phyloP scores from a whole-genome alignment of 2,888 invertebrate genomes.

The Cheilosia urbana region DNA sequence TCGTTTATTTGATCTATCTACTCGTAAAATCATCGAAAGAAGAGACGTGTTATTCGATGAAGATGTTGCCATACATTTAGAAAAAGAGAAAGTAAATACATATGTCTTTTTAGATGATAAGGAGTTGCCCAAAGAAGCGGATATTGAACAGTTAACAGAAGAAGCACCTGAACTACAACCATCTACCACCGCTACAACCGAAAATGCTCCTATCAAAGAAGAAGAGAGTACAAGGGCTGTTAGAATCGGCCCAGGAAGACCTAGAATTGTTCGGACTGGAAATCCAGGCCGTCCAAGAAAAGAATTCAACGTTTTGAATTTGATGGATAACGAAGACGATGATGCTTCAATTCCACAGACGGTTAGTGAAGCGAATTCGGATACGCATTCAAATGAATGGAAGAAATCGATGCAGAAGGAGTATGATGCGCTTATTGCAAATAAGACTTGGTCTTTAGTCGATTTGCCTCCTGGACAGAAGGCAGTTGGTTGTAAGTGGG shows the following conservation, averaged over 20 bases:
- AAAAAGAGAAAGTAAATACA: no score
- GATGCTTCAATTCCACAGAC: no score
- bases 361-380: no score
- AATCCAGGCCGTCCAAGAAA: background rate
- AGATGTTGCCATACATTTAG: background rate
- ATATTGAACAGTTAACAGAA: no score
- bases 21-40: slow-evolving; percentile 31
- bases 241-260: no score
- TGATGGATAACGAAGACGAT: background rate
- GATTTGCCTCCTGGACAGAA: no score
- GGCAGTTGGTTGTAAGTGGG: no score
- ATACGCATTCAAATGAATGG: no score
- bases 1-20: slow-evolving; percentile 17
- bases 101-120: background rate
- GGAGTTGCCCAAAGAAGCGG: no score
- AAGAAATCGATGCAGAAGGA: no score
- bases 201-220: slow-evolving; percentile 2
- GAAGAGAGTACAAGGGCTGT: background rate
- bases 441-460: no score
- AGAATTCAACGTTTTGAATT: background rate
- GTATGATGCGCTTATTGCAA: no score
- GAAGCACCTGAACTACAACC: background rate
- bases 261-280: background rate
- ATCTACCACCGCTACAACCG: background rate
- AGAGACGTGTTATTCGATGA: slow-evolving; percentile 40